Conservation (phyloP, 1,140 invertebrate species). For the Leptestheria dahalacensis region DNA sequence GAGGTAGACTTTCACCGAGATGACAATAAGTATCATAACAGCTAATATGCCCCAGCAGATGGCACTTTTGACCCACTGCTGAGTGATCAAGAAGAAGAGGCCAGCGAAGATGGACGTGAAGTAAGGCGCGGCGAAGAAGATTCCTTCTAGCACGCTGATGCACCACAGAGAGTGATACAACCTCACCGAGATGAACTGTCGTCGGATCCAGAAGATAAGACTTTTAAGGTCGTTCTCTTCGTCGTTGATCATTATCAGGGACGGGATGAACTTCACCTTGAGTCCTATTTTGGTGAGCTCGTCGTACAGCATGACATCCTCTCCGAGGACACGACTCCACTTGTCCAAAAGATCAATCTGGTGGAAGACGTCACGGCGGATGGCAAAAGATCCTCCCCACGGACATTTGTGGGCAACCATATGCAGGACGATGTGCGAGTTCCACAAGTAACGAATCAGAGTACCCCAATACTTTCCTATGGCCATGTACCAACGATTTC, state of each 20-base stretch:
- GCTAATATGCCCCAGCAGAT: neutral
- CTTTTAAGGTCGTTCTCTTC: neutral
- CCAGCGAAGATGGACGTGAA: neutral
- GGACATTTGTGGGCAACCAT: neutral
- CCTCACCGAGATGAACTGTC: neutral
- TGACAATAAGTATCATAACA: neutral
- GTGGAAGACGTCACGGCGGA: neutral
- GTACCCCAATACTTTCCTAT: slow-evolving; percentile 1
- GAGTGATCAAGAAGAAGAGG: neutral
- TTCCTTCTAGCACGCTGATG: neutral
- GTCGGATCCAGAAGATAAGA: neutral
- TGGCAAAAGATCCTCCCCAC: slow-evolving; percentile 7
- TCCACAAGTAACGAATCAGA: slow-evolving; percentile 5
- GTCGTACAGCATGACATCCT: slow-evolving; percentile 1
- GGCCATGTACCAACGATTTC: slow-evolving; percentile 7
- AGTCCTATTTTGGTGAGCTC: neutral
- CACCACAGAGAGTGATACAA: neutral
- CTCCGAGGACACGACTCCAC: neutral
- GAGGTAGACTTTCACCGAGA: neutral
- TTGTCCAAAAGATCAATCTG: neutral
- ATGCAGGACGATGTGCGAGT: neutral
- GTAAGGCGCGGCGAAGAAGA: neutral
- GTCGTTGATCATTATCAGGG: neutral
- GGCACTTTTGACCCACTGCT: neutral
- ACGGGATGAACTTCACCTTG: slow-evolving; percentile 1